phyloP scores from a whole-genome alignment of 2,113 vertebrate genomes.

The Oriolus oriolus region DNA sequence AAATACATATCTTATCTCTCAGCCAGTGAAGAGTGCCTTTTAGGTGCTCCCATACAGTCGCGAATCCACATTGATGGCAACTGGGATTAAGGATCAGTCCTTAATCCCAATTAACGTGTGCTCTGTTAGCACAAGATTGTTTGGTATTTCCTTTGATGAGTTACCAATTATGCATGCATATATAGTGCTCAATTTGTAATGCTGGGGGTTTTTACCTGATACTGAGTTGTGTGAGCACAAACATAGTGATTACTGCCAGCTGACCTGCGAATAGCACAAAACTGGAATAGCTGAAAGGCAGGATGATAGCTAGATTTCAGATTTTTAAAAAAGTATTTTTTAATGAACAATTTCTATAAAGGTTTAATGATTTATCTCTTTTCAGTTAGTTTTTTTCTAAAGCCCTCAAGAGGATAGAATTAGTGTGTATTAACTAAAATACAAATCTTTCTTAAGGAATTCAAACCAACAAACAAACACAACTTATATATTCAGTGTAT shows the following conservation, averaged over 20 bases:
- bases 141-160: background rate
- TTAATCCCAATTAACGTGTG: background rate
- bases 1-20: background rate
- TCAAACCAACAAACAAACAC: background rate
- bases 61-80: background rate
- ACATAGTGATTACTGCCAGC: fast-evolving
- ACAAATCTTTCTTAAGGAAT: background rate
- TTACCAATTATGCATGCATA: background rate
- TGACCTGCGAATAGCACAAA: background rate
- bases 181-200: background rate
- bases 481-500: background rate
- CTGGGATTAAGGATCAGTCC: background rate
- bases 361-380: background rate
- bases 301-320: background rate
- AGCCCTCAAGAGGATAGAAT: background rate
- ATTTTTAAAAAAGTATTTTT: background rate
- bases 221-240: background rate
- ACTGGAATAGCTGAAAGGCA: background rate
- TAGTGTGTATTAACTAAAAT: background rate
- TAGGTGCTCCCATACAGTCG: background rate
- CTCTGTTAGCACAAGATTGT: background rate
- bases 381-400: background rate
- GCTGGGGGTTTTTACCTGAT: background rate
- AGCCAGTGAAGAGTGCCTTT: background rate
- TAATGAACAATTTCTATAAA: background rate